These are phyloP conservation scores for Saccostrea cuccullata DNA, from an alignment of 1,140 invertebrate genomes.

Conservation along the genomic window DNA sequence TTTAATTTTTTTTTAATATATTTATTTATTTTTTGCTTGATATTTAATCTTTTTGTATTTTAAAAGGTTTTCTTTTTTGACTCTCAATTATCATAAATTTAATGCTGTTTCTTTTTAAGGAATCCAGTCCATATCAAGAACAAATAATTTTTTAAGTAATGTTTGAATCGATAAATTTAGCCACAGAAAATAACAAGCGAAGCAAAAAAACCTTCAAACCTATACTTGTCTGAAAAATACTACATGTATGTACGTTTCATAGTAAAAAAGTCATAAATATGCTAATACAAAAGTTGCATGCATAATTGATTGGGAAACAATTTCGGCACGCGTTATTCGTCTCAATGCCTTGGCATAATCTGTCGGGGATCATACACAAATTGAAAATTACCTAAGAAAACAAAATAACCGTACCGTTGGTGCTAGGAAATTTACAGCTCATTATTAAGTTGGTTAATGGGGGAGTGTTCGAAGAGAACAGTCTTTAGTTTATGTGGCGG, in stretches of 20 bases:
- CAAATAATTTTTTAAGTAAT: no score
- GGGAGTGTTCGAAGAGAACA: constrained; percentile 6
- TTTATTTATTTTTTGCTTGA: no score
- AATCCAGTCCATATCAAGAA: no score
- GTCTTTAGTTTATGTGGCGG: not conserved
- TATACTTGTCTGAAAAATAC: not conserved
- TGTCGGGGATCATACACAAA: constrained; percentile 3
- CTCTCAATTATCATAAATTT: no score
- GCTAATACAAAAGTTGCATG: constrained; percentile 15
- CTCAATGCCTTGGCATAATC: not conserved
- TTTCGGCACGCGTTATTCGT: constrained; percentile 1
- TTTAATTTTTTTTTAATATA: no score
- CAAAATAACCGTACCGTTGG: constrained; percentile 11
- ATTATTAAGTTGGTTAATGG: constrained; percentile 11
- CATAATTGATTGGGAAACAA: constrained; percentile 11
- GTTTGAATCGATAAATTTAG: no score
- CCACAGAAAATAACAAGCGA: no score
- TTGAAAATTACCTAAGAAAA: constrained; percentile 32
- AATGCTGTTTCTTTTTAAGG: no score
- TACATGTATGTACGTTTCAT: not conserved
- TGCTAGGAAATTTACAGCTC: constrained; percentile 7
- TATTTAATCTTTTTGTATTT: no score
- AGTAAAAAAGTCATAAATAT: constrained; percentile 15
- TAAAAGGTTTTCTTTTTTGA: no score
- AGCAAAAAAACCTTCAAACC: not conserved